A percentile compares a stretch with the other conserved stretches of the same genome.
Conservation (phyloP, 2,113 vertebrate species). For the Upupa epops region DNA sequence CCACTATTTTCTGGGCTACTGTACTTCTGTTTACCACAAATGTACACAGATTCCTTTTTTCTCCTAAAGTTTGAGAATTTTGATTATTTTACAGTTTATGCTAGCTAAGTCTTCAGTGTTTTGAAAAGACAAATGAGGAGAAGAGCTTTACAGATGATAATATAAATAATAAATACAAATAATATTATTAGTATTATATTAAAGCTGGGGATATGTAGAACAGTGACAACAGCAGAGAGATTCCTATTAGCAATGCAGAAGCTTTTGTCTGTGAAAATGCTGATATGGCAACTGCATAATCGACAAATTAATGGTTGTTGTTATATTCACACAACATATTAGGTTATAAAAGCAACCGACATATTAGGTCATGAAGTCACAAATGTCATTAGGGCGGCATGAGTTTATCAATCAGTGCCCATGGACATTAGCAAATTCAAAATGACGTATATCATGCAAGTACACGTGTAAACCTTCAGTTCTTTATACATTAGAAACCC, state of each 20-base stretch:
- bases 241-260: not conserved
- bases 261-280: not conserved
- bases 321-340: not conserved
- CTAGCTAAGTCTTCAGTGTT: not conserved
- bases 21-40: not conserved
- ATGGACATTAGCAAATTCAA: not conserved
- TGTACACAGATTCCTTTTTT: not conserved
- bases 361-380: no score
- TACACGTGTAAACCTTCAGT: not conserved
- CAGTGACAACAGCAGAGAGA: not conserved
- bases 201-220: not conserved
- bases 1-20: not conserved
- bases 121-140: not conserved
- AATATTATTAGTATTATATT: not conserved
- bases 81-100: not conserved
- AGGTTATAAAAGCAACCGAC: no score
- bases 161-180: no score
- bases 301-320: not conserved
- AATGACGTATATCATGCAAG: not conserved
- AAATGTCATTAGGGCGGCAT: not conserved
- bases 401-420: not conserved
- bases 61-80: not conserved
- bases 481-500: not conserved
- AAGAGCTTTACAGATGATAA: not conserved
- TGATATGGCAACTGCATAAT: not conserved